These are phyloP conservation scores for Parazoanthus atlanticus DNA, from an alignment of 92 coral and sea anemone species.

Conservation along the genomic window DNA sequence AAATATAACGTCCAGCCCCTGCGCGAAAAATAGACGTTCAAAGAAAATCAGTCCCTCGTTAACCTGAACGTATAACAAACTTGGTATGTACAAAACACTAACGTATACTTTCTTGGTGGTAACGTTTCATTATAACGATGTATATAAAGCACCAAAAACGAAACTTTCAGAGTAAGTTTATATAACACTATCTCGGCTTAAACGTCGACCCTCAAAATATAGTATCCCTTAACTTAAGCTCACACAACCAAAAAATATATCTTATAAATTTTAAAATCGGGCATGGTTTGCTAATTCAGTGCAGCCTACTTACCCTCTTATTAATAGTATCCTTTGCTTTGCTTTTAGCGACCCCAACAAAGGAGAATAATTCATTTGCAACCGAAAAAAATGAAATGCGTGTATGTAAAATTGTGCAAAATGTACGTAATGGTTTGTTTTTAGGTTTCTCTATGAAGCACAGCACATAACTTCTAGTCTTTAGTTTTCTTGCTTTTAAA, in stretches of 20 bases:
- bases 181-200: neutral
- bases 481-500: neutral
- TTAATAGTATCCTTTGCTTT: neutral
- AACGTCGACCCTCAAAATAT: neutral
- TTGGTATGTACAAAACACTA: neutral
- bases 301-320: neutral
- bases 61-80: no score
- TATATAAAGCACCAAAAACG: neutral
- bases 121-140: neutral
- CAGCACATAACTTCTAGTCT: neutral
- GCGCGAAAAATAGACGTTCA: no score
- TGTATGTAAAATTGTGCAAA: conserved; percentile 1
- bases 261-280: neutral
- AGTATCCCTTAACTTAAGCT: neutral
- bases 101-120: neutral
- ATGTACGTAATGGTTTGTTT: neutral
- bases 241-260: neutral
- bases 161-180: neutral
- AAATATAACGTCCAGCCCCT: no score
- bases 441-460: neutral
- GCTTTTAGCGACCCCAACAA: conserved; percentile 19
- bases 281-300: neutral
- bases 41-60: no score
- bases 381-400: neutral
- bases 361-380: conserved; percentile 16